Conservation (phyloP, 2,113 vertebrate genomes). For the Micronycteris hirsuta region DNA sequence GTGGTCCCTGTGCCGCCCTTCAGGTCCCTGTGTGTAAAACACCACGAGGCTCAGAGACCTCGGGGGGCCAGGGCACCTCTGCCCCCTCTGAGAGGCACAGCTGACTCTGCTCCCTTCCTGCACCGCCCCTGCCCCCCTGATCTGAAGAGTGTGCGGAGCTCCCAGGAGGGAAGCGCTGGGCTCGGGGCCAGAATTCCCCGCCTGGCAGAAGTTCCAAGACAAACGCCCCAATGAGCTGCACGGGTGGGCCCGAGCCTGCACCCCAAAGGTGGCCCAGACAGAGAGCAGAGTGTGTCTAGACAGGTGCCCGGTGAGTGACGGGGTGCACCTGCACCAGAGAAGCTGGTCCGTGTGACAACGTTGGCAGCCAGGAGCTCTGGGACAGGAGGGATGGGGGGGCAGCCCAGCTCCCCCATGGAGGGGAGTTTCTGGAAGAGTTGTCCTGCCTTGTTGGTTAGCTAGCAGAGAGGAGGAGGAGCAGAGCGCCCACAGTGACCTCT, state of each 20-base stretch:
- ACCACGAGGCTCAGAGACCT: neutral
- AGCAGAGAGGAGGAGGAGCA: neutral
- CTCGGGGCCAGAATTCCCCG: neutral
- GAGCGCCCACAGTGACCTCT: accelerated
- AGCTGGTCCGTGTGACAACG: accelerated
- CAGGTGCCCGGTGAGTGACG: accelerated
- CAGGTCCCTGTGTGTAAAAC: neutral
- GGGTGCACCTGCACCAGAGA: too few species aligned
- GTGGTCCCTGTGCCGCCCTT: accelerated
- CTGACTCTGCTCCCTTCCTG: neutral
- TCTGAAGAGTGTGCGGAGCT: too few species aligned
- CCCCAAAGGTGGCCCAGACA: neutral
- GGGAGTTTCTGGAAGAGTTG: neutral
- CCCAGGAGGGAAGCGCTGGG: neutral
- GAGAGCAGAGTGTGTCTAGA: neutral
- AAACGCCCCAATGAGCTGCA: accelerated
- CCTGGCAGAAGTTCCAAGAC: accelerated
- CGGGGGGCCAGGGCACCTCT: neutral
- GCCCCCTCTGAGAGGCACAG: neutral
- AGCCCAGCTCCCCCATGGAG: accelerated
- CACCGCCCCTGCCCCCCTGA: accelerated
- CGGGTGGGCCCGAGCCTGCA: accelerated
- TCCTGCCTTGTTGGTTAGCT: neutral
- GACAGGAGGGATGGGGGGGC: neutral
- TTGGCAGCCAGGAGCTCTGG: neutral